Evolutionary conservation across 2,113 vertebrate species (phyloP).

Genomic region (Alexandromys fortis): DNA sequence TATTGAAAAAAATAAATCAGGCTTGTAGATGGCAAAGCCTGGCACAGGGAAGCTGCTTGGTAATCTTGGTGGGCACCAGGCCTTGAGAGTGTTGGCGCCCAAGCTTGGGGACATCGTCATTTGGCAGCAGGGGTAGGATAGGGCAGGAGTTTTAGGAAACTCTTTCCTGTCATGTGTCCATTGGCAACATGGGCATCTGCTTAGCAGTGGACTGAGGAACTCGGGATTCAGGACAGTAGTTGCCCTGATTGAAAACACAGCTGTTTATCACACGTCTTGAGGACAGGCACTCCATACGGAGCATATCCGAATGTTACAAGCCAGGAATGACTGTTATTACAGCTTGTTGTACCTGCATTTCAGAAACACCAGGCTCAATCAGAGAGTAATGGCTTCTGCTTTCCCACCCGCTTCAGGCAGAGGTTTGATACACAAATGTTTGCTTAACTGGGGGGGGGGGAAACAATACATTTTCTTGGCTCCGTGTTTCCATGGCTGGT

Average conservation of each 20-base stretch:
- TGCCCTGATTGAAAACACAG: neutral
- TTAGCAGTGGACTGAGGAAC: neutral
- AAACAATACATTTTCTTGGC: neutral
- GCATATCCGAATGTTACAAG: neutral
- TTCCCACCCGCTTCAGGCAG: neutral
- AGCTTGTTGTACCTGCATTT: neutral
- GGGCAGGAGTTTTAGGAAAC: neutral
- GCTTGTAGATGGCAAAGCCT: constrained; percentile 18
- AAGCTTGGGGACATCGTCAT: neutral
- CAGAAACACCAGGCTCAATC: neutral
- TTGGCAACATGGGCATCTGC: neutral
- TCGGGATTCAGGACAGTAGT: neutral
- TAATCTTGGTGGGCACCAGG: neutral
- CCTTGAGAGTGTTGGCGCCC: neutral
- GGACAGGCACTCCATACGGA: neutral
- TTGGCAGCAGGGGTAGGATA: neutral
- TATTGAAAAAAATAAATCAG: constrained; percentile 77
- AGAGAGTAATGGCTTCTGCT: neutral
- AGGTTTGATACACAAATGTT: neutral
- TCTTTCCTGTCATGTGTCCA: neutral
- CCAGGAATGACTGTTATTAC: neutral
- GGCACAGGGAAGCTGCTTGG: neutral
- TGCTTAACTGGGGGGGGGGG: neutral
- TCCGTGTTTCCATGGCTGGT: neutral
- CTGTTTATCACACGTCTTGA: neutral